Evolutionary conservation across 2,888 invertebrate species (phyloP).

Genomic region (Drosophila limbata): DNA sequence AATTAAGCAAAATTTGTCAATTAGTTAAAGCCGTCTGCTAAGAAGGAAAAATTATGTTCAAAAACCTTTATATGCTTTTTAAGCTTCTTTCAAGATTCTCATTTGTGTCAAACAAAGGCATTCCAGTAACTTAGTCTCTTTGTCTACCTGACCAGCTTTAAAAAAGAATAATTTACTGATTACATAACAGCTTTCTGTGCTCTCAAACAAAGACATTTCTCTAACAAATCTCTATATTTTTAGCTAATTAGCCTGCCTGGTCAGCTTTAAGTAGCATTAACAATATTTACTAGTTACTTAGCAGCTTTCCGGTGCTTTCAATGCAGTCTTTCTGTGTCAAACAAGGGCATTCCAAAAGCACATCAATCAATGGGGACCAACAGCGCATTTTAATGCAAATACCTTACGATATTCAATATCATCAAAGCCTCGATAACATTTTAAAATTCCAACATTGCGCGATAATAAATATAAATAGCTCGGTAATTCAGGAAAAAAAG

Average conservation of each 20-base stretch:
- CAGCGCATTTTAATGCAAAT: conserved; percentile 32
- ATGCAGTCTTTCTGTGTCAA: conserved; percentile 8
- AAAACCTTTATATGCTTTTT: neutral
- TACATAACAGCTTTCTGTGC: too few relatives aligned
- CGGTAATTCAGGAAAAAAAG: conserved; percentile 1
- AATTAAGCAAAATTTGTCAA: too few relatives aligned
- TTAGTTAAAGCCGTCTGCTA: too few relatives aligned
- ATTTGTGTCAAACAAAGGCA: neutral
- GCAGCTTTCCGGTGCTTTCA: conserved; percentile 2
- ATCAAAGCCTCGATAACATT: conserved; percentile 36
- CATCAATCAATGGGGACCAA: conserved; percentile 36
- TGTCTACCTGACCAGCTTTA: too few relatives aligned
- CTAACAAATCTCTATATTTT: neutral
- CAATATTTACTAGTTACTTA: neutral
- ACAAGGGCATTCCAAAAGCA: conserved; percentile 31
- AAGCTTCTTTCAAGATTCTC: neutral
- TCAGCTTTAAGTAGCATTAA: neutral
- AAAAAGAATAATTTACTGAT: too few relatives aligned
- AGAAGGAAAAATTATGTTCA: neutral
- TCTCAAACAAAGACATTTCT: too few relatives aligned
- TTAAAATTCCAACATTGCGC: conserved; percentile 37
- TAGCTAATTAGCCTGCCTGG: neutral
- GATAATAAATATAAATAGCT: conserved; percentile 50
- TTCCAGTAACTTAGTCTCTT: neutral
- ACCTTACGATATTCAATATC: conserved; percentile 24